A percentile compares a stretch with the other conserved stretches of the same genome.
Evolutionary conservation across 2,888 invertebrate genomes (phyloP).

Genomic region (Oasisia sp.): DNA sequence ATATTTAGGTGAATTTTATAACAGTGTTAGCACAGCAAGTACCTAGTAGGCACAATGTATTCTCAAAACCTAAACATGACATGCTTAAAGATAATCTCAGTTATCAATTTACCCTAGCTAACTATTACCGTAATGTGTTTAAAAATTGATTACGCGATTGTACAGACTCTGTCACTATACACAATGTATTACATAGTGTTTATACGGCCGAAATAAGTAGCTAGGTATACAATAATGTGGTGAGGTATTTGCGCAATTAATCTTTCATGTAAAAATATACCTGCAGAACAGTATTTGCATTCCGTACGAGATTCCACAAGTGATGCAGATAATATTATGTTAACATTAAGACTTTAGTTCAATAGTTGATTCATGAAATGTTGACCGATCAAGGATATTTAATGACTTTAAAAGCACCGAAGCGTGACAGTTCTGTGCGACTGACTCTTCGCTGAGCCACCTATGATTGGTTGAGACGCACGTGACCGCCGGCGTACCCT

Average conservation of each 20-base stretch:
- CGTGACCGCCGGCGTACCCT: background rate
- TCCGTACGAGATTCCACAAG: background rate
- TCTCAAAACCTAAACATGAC: too few species aligned
- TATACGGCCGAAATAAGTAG: too few species aligned
- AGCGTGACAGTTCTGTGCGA: background rate
- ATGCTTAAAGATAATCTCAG: too few species aligned
- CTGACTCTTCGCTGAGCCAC: background rate
- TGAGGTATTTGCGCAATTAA: background rate
- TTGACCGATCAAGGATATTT: background rate
- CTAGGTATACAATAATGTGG: too few species aligned
- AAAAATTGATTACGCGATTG: too few species aligned
- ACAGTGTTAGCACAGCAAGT: too few species aligned
- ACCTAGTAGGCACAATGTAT: too few species aligned
- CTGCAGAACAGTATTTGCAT: background rate
- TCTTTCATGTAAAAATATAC: background rate
- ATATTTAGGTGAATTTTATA: too few species aligned
- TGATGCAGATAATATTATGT: background rate
- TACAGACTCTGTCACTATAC: too few species aligned
- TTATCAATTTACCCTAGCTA: too few species aligned
- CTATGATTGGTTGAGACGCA: background rate
- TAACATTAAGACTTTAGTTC: background rate
- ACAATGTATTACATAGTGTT: background rate
- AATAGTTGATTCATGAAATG: background rate
- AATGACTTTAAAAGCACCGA: background rate
- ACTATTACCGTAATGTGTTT: too few species aligned